Evolutionary conservation across 2,113 vertebrate genomes (phyloP).

Genomic region (Hippocampus abdominalis): DNA sequence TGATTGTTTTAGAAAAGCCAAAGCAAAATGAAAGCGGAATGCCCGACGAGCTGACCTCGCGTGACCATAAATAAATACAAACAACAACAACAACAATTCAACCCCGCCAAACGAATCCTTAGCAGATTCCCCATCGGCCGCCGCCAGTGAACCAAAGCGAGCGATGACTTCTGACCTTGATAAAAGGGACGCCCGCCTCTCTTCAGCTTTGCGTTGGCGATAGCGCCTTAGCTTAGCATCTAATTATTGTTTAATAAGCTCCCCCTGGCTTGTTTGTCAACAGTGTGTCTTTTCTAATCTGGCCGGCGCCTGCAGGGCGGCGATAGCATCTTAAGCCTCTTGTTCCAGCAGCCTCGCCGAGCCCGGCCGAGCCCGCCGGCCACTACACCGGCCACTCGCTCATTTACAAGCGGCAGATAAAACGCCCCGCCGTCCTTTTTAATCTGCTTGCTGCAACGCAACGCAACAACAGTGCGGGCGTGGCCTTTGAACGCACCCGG

Average conservation of each 20-base stretch:
- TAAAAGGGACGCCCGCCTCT: conserved; percentile 65
- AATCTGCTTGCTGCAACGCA: conserved; percentile 68
- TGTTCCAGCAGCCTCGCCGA: conserved; percentile 72
- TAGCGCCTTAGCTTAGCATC: conserved; percentile 74
- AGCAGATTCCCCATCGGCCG: conserved; percentile 3
- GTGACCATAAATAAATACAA: too few relatives aligned
- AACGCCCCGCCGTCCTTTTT: conserved; percentile 68
- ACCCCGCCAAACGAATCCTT: neutral
- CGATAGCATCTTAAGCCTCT: conserved; percentile 80
- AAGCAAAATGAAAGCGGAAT: too few relatives aligned
- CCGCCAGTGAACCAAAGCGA: conserved; percentile 53
- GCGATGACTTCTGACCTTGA: conserved; percentile 76
- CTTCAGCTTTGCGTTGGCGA: conserved; percentile 65
- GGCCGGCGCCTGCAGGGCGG: conserved; percentile 69
- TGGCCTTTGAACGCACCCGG: conserved; percentile 50
- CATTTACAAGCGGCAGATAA: conserved; percentile 77
- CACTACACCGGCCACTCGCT: conserved; percentile 73
- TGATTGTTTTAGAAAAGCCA: too few relatives aligned
- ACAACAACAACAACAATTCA: neutral
- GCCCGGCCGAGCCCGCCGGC: conserved; percentile 68
- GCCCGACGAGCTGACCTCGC: too few relatives aligned
- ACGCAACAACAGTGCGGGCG: conserved; percentile 37
- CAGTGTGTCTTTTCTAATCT: conserved; percentile 75
- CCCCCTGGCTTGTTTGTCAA: conserved; percentile 76
- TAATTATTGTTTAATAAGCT: conserved; percentile 78